phyloP scores from a whole-genome alignment of 2,797 vertebrate species.

The Streptopelia turtur region DNA sequence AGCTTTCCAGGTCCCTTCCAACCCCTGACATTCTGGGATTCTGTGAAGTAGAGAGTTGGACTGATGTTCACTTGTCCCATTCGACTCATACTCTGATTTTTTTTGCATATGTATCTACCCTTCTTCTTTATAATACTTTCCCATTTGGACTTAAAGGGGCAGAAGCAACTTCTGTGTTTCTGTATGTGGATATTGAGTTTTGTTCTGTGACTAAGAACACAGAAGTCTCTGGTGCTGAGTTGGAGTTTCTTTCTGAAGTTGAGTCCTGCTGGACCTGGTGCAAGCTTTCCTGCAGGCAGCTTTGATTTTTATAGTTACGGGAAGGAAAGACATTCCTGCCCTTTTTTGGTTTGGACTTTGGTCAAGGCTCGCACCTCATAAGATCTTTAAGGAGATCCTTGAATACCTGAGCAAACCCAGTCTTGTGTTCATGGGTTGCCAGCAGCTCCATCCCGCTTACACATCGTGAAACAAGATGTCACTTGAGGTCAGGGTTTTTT shows the following conservation, averaged over 20 bases:
- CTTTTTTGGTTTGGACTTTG: not conserved
- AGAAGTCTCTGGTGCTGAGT: not conserved
- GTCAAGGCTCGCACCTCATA: not conserved
- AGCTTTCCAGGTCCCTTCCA: no score
- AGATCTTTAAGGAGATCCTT: not conserved
- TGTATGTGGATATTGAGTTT: not conserved
- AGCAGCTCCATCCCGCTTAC: not conserved
- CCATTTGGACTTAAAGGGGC: not conserved
- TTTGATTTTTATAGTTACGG: not conserved
- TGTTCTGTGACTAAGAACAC: not conserved
- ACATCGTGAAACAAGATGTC: accelerated
- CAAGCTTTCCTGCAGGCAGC: not conserved
- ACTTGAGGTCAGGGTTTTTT: not conserved
- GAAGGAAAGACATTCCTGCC: not conserved
- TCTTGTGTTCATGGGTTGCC: accelerated
- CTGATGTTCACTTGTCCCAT: not conserved
- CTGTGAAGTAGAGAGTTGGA: not conserved
- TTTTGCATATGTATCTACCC: not conserved
- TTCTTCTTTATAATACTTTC: not conserved
- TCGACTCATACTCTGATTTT: not conserved
- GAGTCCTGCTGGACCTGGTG: not conserved
- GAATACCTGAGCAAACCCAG: not conserved
- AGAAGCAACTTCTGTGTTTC: not conserved
- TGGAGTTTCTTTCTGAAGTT: not conserved
- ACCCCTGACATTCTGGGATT: no score